Evolutionary conservation across 2,888 invertebrate genomes (phyloP).

Genomic region (Mylabris sibirica): DNA sequence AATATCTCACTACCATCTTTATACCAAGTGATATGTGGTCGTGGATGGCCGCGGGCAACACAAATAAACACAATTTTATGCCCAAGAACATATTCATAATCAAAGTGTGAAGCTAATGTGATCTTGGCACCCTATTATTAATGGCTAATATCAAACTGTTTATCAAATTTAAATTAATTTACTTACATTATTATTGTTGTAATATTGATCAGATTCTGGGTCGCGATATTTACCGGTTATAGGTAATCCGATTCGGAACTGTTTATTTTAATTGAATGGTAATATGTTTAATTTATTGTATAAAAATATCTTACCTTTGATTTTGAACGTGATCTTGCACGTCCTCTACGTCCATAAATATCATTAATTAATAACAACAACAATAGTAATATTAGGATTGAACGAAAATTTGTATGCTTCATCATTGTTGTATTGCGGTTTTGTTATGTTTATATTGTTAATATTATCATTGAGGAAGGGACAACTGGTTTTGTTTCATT

Average conservation of each 20-base stretch:
- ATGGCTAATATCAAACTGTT: neutral
- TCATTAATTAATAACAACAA: conserved; percentile 41
- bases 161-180: neutral
- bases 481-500: conserved; percentile 22
- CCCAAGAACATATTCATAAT: conserved; percentile 91
- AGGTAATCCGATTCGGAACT: conserved; percentile 85
- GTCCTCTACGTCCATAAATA: conserved; percentile 69
- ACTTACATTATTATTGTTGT: conserved; percentile 86
- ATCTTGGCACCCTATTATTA: conserved; percentile 84
- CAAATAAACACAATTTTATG: conserved; percentile 95
- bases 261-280: conserved; percentile 40
- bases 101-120: conserved; percentile 87
- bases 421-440: conserved; percentile 34
- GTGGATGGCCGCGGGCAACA: conserved; percentile 86
- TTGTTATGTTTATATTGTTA: conserved; percentile 29
- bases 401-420: conserved; percentile 41
- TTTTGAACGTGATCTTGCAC: conserved; percentile 76
- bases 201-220: conserved; percentile 89
- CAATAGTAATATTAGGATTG: conserved; percentile 39
- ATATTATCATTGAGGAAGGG: conserved; percentile 12
- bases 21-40: conserved; percentile 95
- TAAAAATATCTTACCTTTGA: conserved; percentile 68
- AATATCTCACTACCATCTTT: conserved; percentile 95
- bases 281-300: conserved; percentile 13
- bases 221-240: conserved; percentile 90